Percentiles rank a stretch among this genome's conserved stretches.
Evolutionary conservation across 2,113 vertebrate genomes (phyloP).

Genomic region (Desmodus rotundus): DNA sequence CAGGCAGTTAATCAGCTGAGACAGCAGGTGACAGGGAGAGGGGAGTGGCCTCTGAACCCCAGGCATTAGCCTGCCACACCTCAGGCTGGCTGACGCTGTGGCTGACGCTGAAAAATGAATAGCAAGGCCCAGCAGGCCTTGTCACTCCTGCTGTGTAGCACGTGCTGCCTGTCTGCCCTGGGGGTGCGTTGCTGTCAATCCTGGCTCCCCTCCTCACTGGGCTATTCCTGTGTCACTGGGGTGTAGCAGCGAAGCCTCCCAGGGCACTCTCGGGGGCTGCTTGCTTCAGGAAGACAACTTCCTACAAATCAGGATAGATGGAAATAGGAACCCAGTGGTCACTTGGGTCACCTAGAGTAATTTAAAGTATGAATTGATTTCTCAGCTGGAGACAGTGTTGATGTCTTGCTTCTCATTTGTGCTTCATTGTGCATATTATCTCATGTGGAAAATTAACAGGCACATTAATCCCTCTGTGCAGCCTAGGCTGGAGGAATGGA

Average conservation of each 20-base stretch:
- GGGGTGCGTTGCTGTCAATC: conserved; percentile 9
- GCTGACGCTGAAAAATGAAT: not conserved
- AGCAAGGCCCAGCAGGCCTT: not conserved
- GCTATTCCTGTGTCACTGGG: conserved; percentile 1
- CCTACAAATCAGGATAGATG: conserved; percentile 48
- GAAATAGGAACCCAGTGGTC: conserved; percentile 2
- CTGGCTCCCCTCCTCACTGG: not conserved
- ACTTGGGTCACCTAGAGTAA: conserved; percentile 33
- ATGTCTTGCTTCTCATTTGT: conserved; percentile 40
- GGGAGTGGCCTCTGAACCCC: not conserved
- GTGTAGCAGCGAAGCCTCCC: not conserved
- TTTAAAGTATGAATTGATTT: conserved; percentile 66
- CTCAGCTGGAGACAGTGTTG: conserved; percentile 54
- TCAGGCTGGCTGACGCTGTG: not conserved
- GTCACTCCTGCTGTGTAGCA: not conserved
- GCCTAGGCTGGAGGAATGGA: conserved; percentile 49
- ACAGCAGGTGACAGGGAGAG: not conserved
- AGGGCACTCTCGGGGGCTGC: not conserved
- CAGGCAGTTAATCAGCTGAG: not conserved
- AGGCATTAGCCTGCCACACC: not conserved
- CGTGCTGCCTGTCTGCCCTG: not conserved
- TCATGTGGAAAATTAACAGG: conserved; percentile 76
- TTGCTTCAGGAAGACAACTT: conserved; percentile 4
- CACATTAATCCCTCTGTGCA: conserved; percentile 51
- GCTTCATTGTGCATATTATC: conserved; percentile 51